These are phyloP conservation scores for Aphodius granarius DNA, from an alignment of 2,888 invertebrate species.

Conservation along the genomic window DNA sequence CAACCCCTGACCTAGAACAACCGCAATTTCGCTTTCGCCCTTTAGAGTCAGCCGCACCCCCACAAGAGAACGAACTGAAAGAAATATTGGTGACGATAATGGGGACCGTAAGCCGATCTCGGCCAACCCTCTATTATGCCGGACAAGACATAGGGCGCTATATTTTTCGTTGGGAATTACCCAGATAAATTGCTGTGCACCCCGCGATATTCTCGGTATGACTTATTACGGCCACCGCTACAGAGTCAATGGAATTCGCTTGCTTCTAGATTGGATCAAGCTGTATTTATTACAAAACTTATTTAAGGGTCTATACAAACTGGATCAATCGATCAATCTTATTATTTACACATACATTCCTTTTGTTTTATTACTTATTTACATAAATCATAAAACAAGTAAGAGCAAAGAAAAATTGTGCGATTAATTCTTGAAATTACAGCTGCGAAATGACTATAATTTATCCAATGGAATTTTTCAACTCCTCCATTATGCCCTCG, in stretches of 20 bases:
- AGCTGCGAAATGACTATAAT: no score
- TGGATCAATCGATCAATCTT: no score
- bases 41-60: slow-evolving; percentile 13
- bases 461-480: no score
- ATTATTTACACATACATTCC: no score
- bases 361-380: no score
- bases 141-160: slow-evolving; percentile 18
- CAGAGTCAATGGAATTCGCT: background rate
- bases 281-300: no score
- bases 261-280: background rate
- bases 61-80: slow-evolving; percentile 22
- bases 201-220: background rate
- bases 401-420: no score
- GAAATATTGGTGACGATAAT: slow-evolving; percentile 32
- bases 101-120: slow-evolving; percentile 26
- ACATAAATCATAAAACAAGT: no score
- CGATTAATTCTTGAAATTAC: no score
- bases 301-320: no score
- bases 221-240: background rate
- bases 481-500: no score
- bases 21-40: slow-evolving; percentile 37
- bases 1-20: slow-evolving; percentile 38
- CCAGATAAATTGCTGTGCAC: background rate
- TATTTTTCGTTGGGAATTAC: slow-evolving; percentile 14
- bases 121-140: slow-evolving; percentile 15